A percentile compares a stretch with the other conserved stretches of the same genome.
phyloP scores from a whole-genome alignment of 2,113 vertebrate species.

The Rhea americana region DNA sequence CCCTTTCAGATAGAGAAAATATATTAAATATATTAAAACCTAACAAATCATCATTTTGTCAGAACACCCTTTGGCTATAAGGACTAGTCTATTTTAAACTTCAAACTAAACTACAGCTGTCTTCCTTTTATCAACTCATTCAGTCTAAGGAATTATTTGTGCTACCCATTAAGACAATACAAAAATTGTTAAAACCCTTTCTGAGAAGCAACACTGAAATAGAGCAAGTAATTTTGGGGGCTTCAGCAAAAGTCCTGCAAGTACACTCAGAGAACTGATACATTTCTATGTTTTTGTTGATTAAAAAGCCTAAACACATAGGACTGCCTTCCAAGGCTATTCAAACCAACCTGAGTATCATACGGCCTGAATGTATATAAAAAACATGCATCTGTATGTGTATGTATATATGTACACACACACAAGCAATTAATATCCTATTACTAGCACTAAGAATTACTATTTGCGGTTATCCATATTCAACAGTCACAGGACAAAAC shows the following conservation, averaged over 20 bases:
- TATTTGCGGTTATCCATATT: not conserved
- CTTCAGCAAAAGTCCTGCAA: not conserved
- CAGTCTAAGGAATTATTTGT: not conserved
- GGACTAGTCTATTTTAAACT: not conserved
- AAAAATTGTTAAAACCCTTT: not conserved
- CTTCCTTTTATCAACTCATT: not conserved
- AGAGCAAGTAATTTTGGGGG: not conserved
- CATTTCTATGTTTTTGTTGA: not conserved
- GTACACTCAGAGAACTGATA: not conserved
- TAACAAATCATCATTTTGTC: not conserved
- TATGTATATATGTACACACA: not conserved
- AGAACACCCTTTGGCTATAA: not conserved
- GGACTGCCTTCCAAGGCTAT: not conserved
- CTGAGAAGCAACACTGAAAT: not conserved
- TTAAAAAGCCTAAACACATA: not conserved
- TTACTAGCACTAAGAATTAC: not conserved
- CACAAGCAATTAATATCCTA: not conserved
- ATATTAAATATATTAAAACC: not conserved
- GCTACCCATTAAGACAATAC: not conserved
- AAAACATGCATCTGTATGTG: not conserved
- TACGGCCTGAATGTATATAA: not conserved
- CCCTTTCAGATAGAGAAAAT: not conserved
- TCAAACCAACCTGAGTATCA: not conserved
- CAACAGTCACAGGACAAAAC: not conserved
- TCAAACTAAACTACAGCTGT: not conserved